phyloP scores from a whole-genome alignment of 2,797 vertebrate species.

The Paramormyrops hopkinsi region DNA sequence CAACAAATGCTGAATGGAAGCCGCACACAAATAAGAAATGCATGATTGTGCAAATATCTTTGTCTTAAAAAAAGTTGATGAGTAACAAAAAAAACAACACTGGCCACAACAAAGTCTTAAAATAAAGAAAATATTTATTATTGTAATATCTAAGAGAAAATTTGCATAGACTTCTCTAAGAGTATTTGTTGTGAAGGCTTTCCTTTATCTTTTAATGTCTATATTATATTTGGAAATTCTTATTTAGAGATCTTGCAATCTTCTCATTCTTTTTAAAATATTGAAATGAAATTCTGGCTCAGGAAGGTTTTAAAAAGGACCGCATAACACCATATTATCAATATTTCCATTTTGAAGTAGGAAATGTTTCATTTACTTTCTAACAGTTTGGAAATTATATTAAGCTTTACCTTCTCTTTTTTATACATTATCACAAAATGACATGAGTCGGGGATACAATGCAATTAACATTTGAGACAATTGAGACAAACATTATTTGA shows the following conservation, averaged over 20 bases:
- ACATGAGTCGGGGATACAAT: constrained; percentile 24
- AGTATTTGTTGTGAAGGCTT: neutral
- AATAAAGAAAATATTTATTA: neutral
- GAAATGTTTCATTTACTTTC: neutral
- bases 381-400: neutral
- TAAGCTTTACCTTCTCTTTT: constrained; percentile 27
- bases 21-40: neutral
- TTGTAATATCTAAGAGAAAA: neutral
- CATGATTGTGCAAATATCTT: neutral
- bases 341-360: neutral
- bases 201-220: neutral
- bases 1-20: neutral
- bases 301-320: neutral
- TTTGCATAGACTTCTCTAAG: neutral
- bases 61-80: neutral
- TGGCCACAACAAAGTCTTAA: neutral
- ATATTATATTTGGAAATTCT: neutral
- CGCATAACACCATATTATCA: neutral
- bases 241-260: neutral
- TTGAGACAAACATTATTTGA: constrained; percentile 16
- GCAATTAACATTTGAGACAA: constrained; percentile 31
- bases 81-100: neutral
- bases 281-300: neutral
- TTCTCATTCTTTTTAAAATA: neutral
- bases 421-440: constrained; percentile 35